Evolutionary conservation across 1,140 invertebrate species (phyloP), one percentile per base, ranked within the genome.

Genomic region (Drusus annulatus): DNA sequence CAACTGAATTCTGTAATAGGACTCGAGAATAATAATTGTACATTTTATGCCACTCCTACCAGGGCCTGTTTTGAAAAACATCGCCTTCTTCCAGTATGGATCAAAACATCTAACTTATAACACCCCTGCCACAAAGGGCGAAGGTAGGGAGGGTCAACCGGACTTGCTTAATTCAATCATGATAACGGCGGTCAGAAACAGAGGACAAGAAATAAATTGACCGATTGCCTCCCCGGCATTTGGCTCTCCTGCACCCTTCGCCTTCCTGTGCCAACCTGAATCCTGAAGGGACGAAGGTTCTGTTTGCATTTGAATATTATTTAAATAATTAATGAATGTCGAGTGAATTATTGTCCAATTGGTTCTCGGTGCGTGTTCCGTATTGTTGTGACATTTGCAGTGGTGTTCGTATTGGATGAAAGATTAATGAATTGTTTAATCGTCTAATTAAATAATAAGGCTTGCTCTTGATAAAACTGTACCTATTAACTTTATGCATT

Each of bases 121-220:
- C 36, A 45, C 5, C 36, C 36, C 36, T 45, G 7, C 36, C 8
- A 45, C 36, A 45, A 45, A 45, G 36, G 36, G 36, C 36, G 36
- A 45, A 45, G 36, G 36, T 45, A 45, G 36, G 36, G 36, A 45
- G 51, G 69, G 51, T 74, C 50, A 75, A 58, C 19, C 74, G 76
- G 76, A 80, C 80, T 80, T 77, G 65, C 79, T 83, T 84, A 84
- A 84, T 84, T 84, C 83, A 84, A 84, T 84, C 83, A 84, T 79
- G 83, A 84, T 84, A 84, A 83, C 82, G 65, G 80, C 80, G 79
- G 80, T 81, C 82, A 83, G 81, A 80, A 82, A 80, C 81, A 82
- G 78, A 74, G 78, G 52, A 80, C 81, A 83, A 83, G 81, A 83
- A 83, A 83, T 83, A 80, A 83, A 83, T 80, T 83, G 81, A 83